Evolutionary conservation across 2,888 invertebrate genomes (phyloP).

Genomic region (Lordiphosa andalusiaca): DNA sequence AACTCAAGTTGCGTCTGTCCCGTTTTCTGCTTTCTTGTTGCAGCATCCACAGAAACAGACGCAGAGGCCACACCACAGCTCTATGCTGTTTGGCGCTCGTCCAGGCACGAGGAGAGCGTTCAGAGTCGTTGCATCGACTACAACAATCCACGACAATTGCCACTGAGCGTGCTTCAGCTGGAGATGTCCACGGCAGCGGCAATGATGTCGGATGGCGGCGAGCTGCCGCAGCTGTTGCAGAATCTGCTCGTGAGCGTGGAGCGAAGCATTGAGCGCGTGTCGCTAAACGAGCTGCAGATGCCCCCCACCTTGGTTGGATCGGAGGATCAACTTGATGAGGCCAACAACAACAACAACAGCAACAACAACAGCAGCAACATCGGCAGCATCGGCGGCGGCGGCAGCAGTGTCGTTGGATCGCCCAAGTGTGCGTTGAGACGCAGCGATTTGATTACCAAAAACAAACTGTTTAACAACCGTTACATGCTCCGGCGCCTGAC

Average conservation of each 20-base stretch:
- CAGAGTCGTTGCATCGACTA: constrained; percentile 77
- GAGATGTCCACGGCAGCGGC: constrained; percentile 70
- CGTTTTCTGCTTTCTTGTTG: constrained; percentile 11
- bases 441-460: constrained; percentile 81
- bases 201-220: constrained; percentile 75
- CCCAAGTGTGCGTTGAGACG: constrained; percentile 80
- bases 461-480: constrained; percentile 80
- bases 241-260: constrained; percentile 86
- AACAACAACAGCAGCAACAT: constrained; percentile 42
- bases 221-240: constrained; percentile 84
- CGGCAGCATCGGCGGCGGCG: constrained; percentile 39
- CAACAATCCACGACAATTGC: constrained; percentile 61
- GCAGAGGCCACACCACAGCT: constrained; percentile 51
- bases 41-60: constrained; percentile 38
- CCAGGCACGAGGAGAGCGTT: constrained; percentile 55
- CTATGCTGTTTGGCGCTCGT: constrained; percentile 78
- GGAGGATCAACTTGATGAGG: constrained; percentile 54
- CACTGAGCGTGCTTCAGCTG: constrained; percentile 78
- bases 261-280: constrained; percentile 85
- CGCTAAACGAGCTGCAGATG: constrained; percentile 84
- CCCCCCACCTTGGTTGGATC: constrained; percentile 82
- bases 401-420: constrained; percentile 77
- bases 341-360: constrained; percentile 50
- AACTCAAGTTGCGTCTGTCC: too few relatives aligned
- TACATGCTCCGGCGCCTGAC: constrained; percentile 79